Percentiles rank a stretch among this genome's conserved stretches.
Evolutionary conservation across 2,888 invertebrate species (phyloP).

Genomic region (Aquatica leii): DNA sequence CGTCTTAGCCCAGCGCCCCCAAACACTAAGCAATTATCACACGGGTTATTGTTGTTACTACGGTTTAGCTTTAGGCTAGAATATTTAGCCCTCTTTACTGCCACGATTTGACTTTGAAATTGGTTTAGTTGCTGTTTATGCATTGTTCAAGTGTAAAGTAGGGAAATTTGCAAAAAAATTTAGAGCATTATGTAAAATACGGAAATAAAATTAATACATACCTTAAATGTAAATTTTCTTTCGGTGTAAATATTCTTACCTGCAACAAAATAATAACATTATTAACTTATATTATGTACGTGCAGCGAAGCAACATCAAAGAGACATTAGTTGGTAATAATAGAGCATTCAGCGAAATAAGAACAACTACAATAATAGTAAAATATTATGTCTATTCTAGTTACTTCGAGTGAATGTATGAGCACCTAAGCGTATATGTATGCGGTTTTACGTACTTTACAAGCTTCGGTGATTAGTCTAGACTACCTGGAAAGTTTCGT

Average conservation of each 20-base stretch:
- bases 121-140: constrained; percentile 51
- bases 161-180: constrained; percentile 16
- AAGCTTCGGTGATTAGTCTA: constrained; percentile 56
- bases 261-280: constrained; percentile 12
- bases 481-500: constrained; percentile 57
- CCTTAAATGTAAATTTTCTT: not conserved
- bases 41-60: constrained; percentile 60
- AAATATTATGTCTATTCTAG: constrained; percentile 25
- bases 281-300: not conserved
- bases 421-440: constrained; percentile 26
- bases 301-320: not conserved
- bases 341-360: not conserved
- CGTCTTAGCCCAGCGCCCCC: constrained; percentile 49
- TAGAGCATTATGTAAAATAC: constrained; percentile 18
- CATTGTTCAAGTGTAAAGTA: constrained; percentile 37
- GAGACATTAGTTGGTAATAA: not conserved
- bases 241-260: constrained; percentile 8
- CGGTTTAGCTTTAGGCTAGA: constrained; percentile 57
- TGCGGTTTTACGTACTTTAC: constrained; percentile 44
- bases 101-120: constrained; percentile 60
- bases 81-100: constrained; percentile 58
- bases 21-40: constrained; percentile 57
- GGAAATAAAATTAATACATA: constrained; percentile 7
- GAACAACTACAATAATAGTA: constrained; percentile 8
- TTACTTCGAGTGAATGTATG: constrained; percentile 23